Base-by-base conservation (phyloP, 1,140 invertebrate species). In the Oedothorax gibbosus region DNA sequence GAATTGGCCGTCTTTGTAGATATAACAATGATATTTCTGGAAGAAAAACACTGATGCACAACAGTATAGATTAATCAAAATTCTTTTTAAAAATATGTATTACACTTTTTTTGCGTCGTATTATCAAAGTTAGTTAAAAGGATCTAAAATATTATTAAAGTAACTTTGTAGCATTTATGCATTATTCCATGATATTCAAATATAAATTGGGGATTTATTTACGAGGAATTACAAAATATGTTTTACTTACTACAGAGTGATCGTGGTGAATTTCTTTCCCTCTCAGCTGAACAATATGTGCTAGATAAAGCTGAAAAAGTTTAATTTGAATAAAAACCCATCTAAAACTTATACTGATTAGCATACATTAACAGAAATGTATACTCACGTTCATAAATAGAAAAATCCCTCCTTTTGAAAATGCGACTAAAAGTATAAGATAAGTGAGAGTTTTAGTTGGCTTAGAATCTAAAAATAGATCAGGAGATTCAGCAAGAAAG, bases 181-280 rank as follows among this genome's bases (percentile, higher is more conserved):
- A 35, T 35, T 35, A 35, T 35, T 35, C 35, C 5, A 35, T 35
- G 35, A 2, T 35, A 35, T 35, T 35, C 35, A 35, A 35, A 35
- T 35, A 2, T 2, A 35, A 35, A 35, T 5, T 35, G 35, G 35
- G 1, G 35, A 35, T 35, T 35, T 35, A 35, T 35, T 35, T 35
- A 35, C 35, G 1, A 35, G 35, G 35, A 35, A 35, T 35, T 2
- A 2, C 35, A 1, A 35, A 35, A 35, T 35, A 35, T 2, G 35
- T 35, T 35, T 35, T 71, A 79, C 77, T 79, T 79, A 79, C 77
- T 3, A 11, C 51, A 54, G 77, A 79, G 4, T 69, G 65, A 68
- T 79, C 64, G n/a, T 56, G 51, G 12, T 49, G 18, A 49, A 79
- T 79, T 79, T 79, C 77, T 35, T 79, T 79, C n/a, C 64, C 77